Percentiles rank a stretch among this genome's conserved stretches.
Evolutionary conservation across 2,888 invertebrate genomes (phyloP).

Genomic region (Fragum sueziense): DNA sequence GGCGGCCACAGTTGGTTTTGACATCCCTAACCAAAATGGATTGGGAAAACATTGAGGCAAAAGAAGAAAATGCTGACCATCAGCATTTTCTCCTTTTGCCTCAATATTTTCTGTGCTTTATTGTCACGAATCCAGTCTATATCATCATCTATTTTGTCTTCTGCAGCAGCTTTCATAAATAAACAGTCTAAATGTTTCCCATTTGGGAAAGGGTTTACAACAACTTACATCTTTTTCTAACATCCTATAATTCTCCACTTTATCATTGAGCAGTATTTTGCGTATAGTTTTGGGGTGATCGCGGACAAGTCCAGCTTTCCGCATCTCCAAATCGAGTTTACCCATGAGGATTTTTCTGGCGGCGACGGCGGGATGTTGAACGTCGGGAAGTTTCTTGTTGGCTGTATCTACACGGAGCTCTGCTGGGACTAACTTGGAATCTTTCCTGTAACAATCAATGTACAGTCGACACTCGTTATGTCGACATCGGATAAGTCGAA

Average conservation of each 20-base stretch:
- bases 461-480: too few relatives aligned
- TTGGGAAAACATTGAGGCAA: too few relatives aligned
- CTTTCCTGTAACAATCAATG: slow-evolving; percentile 62
- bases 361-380: slow-evolving; percentile 67
- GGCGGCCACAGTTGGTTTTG: slow-evolving; percentile 66
- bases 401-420: slow-evolving; percentile 68
- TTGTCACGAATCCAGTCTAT: too few relatives aligned
- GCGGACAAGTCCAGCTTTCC: slow-evolving; percentile 51
- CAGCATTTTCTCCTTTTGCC: too few relatives aligned
- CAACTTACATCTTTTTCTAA: slow-evolving; percentile 62
- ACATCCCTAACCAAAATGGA: too few relatives aligned
- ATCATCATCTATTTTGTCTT: too few relatives aligned
- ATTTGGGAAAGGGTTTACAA: too few relatives aligned
- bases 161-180: too few relatives aligned
- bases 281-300: slow-evolving; percentile 54
- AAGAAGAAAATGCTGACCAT: too few relatives aligned
- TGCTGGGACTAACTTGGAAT: slow-evolving; percentile 52
- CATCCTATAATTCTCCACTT: slow-evolving; percentile 63
- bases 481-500: too few relatives aligned
- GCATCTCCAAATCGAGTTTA: slow-evolving; percentile 64
- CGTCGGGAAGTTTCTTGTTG: slow-evolving; percentile 63
- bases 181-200: too few relatives aligned
- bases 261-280: slow-evolving; percentile 60
- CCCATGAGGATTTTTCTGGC: slow-evolving; percentile 65
- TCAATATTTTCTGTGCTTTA: too few relatives aligned